These are phyloP conservation scores for Siderastrea siderea DNA, from an alignment of 92 coral and sea anemone genomes.

Conservation along the genomic window DNA sequence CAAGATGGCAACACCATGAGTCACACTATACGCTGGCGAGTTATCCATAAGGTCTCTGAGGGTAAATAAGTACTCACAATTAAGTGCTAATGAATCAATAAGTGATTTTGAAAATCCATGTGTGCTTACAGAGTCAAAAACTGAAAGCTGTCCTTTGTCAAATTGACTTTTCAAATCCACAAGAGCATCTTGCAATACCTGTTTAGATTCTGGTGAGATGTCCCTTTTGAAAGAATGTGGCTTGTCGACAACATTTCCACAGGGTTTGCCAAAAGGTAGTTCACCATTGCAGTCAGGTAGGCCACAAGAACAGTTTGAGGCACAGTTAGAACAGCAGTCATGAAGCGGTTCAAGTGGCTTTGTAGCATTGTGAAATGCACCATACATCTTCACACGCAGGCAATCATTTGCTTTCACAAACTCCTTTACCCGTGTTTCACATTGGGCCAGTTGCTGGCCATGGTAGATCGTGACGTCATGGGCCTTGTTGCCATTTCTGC, in stretches of 20 bases:
- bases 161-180: conserved; percentile 30
- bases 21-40: background rate
- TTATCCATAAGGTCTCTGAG: background rate
- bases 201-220: conserved; percentile 9
- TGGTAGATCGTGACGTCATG: conserved; percentile 26
- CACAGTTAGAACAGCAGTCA: conserved; percentile 26
- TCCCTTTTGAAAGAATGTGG: conserved; percentile 1
- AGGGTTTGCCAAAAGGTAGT: background rate
- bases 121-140: conserved; percentile 42
- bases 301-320: conserved; percentile 9
- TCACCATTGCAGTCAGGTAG: conserved; percentile 8
- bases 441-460: conserved; percentile 27
- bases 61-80: background rate
- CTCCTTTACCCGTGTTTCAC: conserved; percentile 26
- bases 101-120: conserved; percentile 46
- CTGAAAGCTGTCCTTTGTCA: background rate
- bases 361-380: background rate
- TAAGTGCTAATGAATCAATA: conserved; percentile 25
- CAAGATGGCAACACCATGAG: background rate
- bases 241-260: background rate
- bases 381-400: conserved; percentile 7
- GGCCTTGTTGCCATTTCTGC: conserved; percentile 27
- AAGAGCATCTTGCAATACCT: conserved; percentile 22
- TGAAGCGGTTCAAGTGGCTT: conserved; percentile 6
- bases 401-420: conserved; percentile 30